These are phyloP conservation scores for Dendrolimus houi DNA, from an alignment of 2,888 invertebrate genomes.

Conservation along the genomic window DNA sequence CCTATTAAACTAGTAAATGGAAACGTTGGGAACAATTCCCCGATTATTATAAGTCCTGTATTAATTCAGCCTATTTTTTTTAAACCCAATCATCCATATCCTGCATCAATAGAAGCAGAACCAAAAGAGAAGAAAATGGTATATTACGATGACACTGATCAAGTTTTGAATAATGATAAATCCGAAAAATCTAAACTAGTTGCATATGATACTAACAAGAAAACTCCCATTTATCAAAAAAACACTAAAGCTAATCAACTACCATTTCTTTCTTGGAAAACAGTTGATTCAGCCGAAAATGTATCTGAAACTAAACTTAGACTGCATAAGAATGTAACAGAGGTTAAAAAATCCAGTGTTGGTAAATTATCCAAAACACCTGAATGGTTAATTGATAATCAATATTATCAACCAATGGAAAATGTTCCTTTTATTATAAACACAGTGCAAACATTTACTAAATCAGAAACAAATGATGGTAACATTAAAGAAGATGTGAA, in stretches of 20 bases:
- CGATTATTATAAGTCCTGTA: conserved; percentile 58
- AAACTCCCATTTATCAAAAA: conserved; percentile 46
- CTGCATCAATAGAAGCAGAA: conserved; percentile 11
- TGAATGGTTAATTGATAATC: conserved; percentile 51
- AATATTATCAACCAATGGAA: conserved; percentile 59
- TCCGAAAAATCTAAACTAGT: conserved; percentile 12
- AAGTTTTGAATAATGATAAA: conserved; percentile 32
- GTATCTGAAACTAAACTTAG: conserved; percentile 22
- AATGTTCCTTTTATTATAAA: conserved; percentile 56
- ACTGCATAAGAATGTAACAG: conserved; percentile 4
- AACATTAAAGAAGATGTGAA: conserved; percentile 15
- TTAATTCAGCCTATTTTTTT: conserved; percentile 53
- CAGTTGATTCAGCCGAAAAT: conserved; percentile 33
- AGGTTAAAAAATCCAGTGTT: conserved; percentile 24
- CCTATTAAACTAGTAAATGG: conserved; percentile 43
- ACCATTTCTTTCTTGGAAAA: conserved; percentile 42
- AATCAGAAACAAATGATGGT: conserved; percentile 15
- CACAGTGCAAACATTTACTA: conserved; percentile 28
- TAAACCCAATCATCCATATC: conserved; percentile 21
- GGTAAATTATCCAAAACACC: conserved; percentile 49
- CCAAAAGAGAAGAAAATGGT: conserved; percentile 39
- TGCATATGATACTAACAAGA: conserved; percentile 25
- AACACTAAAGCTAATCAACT: conserved; percentile 43
- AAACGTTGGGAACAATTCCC: conserved; percentile 31
- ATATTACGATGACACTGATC: conserved; percentile 59